Evolutionary conservation across 2,797 vertebrate genomes (phyloP).

Genomic region (Anguilla anguilla): DNA sequence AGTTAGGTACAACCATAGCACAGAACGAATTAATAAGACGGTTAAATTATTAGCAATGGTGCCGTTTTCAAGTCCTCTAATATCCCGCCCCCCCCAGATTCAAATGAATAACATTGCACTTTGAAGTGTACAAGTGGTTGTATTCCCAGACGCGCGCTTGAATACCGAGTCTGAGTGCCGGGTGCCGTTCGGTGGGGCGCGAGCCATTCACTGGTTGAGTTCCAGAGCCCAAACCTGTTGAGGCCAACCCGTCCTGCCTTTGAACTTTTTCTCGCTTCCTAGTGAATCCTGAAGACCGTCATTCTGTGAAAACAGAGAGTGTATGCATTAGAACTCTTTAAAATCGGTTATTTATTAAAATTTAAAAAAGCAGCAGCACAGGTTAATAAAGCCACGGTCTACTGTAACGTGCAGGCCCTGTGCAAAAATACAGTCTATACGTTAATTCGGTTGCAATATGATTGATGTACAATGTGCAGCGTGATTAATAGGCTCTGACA

Average conservation of each 20-base stretch:
- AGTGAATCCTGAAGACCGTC: constrained; percentile 78
- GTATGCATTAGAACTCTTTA: background rate
- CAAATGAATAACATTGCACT: constrained; percentile 38
- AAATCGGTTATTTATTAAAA: background rate
- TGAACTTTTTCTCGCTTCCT: constrained; percentile 85
- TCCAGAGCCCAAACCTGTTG: constrained; percentile 97
- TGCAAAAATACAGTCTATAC: background rate
- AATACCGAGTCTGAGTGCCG: constrained; percentile 49
- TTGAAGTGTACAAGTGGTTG: constrained; percentile 51
- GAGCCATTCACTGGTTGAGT: constrained; percentile 82
- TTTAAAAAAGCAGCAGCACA: background rate
- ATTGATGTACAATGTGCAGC: background rate
- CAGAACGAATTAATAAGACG: constrained; percentile 4
- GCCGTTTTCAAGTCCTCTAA: constrained; percentile 11
- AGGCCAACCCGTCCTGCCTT: constrained; percentile 92
- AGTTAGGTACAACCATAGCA: constrained; percentile 8
- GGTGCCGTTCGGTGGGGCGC: constrained; percentile 30
- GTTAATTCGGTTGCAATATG: background rate
- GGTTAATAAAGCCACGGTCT: background rate
- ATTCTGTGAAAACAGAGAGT: constrained; percentile 57
- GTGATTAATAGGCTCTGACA: background rate
- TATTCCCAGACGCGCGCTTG: constrained; percentile 37
- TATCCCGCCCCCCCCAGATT: background rate
- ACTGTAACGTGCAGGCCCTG: background rate
- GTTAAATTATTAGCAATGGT: constrained; percentile 19